Conservation (phyloP, 2,113 vertebrate species). For the Grantiella picta region DNA sequence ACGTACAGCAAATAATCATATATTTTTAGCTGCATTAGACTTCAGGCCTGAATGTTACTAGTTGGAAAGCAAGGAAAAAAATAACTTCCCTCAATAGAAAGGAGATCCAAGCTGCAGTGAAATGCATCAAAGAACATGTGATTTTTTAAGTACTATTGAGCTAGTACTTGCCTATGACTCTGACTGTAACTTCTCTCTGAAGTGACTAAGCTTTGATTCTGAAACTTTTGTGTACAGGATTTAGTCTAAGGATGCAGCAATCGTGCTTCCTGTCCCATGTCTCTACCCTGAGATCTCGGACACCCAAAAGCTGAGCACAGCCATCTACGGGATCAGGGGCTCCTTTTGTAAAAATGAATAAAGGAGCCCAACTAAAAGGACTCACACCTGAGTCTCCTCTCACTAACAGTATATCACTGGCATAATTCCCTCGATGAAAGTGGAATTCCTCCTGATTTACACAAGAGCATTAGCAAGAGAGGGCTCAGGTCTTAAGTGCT, state of each 20-base stretch:
- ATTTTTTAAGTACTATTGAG: background rate
- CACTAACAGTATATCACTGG: background rate
- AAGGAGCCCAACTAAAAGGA: background rate
- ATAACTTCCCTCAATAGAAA: background rate
- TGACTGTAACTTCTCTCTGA: background rate
- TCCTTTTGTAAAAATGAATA: background rate
- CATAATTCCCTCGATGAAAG: conserved; percentile 22
- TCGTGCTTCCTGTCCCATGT: fast-evolving
- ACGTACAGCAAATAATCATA: background rate
- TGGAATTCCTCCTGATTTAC: conserved; percentile 48
- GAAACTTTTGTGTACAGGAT: background rate
- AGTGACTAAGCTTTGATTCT: background rate
- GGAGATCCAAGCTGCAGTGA: background rate
- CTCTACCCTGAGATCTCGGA: background rate
- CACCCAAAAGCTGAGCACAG: background rate
- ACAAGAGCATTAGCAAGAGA: conserved; percentile 16
- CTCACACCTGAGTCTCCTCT: conserved; percentile 12
- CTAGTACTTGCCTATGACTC: background rate
- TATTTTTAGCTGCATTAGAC: background rate
- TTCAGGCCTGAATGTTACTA: background rate
- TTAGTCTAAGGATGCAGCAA: background rate
- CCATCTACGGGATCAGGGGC: background rate
- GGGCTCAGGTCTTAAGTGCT: background rate
- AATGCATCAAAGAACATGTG: background rate
- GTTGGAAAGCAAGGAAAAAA: background rate